Base-by-base conservation (phyloP, 2,888 invertebrate genomes). In the Galeopsomyia nigrocyanea region DNA sequence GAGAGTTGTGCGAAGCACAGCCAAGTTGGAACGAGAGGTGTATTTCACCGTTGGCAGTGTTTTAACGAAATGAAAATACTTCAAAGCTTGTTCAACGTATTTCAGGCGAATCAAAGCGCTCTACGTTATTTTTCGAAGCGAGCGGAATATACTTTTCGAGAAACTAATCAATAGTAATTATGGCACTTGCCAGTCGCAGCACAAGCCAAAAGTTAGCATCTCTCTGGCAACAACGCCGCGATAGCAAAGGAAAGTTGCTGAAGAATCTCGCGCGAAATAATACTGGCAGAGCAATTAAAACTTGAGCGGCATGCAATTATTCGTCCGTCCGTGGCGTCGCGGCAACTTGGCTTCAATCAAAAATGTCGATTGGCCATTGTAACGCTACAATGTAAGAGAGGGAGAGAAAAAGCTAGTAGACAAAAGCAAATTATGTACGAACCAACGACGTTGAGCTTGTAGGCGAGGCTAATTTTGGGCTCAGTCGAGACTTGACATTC, bases 401-500 rank as follows among this genome's bases (percentile, higher is more conserved):
- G 7, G 31, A 39, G 39, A 39, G 39, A 39, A 39, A 39, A 13
- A 39, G 39, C 2, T 10, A 13, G 5, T 55, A 13, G n/a, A 31
- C 10, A 26, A 31, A 1, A n/a, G 39, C 9, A 50, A 58, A 31
- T 5, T 39, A 10, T 10, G 13, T 14, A 90, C 93, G 89, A 83
- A 94, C 94, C 93, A 76, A 94, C 92, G 80, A 94, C 93, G 81
- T 90, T 93, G 75, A 94, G 90, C 78, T 91, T 89, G 85, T 92
- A 93, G 26, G 92, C 92, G 85, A 90, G 91, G 79, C 92, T 92
- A 81, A 93, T 93, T 87, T 93, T 93, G 68, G 93, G 93, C 85
- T 93, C 93, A 14, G 93, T 93, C 83, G 92, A 92, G 77, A 93
- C 92, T 87, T 94, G 93, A 83, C 93, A 94, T 86, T 94, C 93